Percentiles rank a stretch among this genome's conserved stretches.
Conservation (phyloP, 1,140 invertebrate species). For the Eriocheir sinensis region DNA sequence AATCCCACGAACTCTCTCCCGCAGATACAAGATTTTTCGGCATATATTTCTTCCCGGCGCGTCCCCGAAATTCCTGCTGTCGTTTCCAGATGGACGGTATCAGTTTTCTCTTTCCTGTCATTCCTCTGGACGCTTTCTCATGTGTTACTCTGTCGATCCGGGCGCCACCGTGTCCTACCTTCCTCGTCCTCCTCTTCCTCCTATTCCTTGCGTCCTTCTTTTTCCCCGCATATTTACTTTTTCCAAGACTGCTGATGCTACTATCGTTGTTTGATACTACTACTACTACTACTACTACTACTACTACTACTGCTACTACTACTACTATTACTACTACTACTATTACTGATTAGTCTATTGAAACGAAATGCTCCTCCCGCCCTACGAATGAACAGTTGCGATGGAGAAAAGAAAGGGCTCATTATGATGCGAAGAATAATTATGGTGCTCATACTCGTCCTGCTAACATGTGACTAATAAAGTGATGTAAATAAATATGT, state of each 20-base stretch:
- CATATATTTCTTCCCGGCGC: background rate
- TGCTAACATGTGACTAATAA: too few relatives aligned
- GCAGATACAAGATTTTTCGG: background rate
- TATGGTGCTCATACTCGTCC: too few relatives aligned
- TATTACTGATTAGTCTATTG: too few relatives aligned
- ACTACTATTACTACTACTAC: background rate
- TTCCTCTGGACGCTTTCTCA: background rate
- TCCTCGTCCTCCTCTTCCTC: background rate
- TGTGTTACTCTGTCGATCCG: background rate
- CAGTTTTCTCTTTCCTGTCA: background rate
- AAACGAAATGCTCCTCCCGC: too few relatives aligned
- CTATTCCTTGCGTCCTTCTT: background rate
- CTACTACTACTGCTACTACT: background rate
- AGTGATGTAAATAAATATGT: too few relatives aligned
- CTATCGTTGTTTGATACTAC: background rate
- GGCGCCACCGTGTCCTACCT: background rate
- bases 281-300: background rate
- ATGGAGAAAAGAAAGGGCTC: too few relatives aligned
- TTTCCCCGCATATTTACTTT: background rate
- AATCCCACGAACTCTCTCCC: background rate
- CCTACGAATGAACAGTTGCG: too few relatives aligned
- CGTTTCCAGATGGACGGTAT: slow-evolving; percentile 14
- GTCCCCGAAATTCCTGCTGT: background rate
- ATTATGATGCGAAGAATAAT: too few relatives aligned
- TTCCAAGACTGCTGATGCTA: background rate